These are phyloP conservation scores for Siphonodentalium dalli DNA, from an alignment of 2,888 invertebrate species.

Conservation along the genomic window DNA sequence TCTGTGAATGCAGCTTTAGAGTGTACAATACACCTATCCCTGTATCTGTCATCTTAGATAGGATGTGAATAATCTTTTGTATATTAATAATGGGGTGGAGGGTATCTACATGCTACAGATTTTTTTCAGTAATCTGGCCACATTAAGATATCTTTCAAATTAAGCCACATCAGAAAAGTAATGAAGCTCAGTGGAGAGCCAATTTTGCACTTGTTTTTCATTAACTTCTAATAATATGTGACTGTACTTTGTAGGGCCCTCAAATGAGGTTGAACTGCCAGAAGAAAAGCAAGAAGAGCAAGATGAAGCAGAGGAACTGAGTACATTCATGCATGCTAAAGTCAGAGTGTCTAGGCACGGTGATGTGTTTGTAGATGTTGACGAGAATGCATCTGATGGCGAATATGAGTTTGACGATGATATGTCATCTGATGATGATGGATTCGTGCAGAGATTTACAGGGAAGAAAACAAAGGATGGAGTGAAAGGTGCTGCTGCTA, in stretches of 20 bases:
- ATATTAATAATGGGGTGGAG: too few relatives aligned
- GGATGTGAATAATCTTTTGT: too few relatives aligned
- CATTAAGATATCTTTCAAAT: too few relatives aligned
- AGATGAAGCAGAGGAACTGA: constrained; percentile 46
- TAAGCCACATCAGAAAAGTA: too few relatives aligned
- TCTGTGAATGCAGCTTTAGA: too few relatives aligned
- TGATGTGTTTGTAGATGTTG: constrained; percentile 9
- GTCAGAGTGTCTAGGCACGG: constrained; percentile 44
- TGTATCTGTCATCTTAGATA: too few relatives aligned
- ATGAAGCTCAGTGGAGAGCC: too few relatives aligned
- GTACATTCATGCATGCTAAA: constrained; percentile 45
- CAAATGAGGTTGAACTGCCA: constrained; percentile 30
- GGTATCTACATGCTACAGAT: too few relatives aligned
- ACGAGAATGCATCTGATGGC: background rate
- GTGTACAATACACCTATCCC: too few relatives aligned
- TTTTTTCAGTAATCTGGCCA: too few relatives aligned
- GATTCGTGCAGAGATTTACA: background rate
- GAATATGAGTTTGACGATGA: constrained; percentile 1
- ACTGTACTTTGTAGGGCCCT: constrained; percentile 20
- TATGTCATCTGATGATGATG: background rate
- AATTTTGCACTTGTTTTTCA: background rate
- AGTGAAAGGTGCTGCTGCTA: background rate
- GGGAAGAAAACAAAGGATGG: background rate
- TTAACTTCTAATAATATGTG: background rate
- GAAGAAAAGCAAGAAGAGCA: constrained; percentile 2